Conservation (phyloP, 2,888 invertebrate species). For the Mesorhabditis sp. region DNA sequence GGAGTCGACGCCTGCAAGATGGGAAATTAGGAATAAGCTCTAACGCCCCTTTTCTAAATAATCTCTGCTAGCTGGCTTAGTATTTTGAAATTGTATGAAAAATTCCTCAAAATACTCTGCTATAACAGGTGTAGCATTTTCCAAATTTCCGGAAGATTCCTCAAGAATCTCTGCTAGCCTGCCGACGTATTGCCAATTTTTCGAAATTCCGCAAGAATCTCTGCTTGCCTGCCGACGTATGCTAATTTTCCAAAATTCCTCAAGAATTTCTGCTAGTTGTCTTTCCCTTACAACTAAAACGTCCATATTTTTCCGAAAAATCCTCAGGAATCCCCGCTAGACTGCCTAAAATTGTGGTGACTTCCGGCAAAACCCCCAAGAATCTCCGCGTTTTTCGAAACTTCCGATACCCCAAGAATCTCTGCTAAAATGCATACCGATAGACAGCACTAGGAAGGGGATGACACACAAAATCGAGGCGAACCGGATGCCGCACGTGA, state of each 20-base stretch:
- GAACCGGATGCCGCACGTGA: slow-evolving; percentile 47
- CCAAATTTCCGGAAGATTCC: not conserved
- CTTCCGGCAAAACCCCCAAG: no score
- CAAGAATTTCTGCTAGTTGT: not conserved
- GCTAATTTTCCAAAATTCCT: no score
- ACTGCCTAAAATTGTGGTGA: not conserved
- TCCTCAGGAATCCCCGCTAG: not conserved
- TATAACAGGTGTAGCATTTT: not conserved
- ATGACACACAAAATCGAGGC: slow-evolving; percentile 48
- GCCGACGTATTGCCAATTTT: no score
- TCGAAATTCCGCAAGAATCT: not conserved
- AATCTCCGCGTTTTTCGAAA: no score
- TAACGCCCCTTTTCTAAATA: not conserved
- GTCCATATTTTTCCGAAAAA: not conserved
- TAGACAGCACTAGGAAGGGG: slow-evolving; percentile 51
- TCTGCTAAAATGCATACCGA: slow-evolving; percentile 25
- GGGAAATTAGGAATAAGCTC: no score
- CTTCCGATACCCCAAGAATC: not conserved
- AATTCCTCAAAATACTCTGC: no score
- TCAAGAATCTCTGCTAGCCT: no score
- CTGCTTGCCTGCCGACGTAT: no score
- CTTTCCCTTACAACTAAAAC: not conserved
- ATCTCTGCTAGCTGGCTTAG: no score
- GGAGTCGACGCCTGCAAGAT: slow-evolving; percentile 39
- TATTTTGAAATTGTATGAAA: no score